Evolutionary conservation across 2,888 invertebrate species (phyloP), one percentile per base, ranked within the genome.

Genomic region (Gryllus longicercus): DNA sequence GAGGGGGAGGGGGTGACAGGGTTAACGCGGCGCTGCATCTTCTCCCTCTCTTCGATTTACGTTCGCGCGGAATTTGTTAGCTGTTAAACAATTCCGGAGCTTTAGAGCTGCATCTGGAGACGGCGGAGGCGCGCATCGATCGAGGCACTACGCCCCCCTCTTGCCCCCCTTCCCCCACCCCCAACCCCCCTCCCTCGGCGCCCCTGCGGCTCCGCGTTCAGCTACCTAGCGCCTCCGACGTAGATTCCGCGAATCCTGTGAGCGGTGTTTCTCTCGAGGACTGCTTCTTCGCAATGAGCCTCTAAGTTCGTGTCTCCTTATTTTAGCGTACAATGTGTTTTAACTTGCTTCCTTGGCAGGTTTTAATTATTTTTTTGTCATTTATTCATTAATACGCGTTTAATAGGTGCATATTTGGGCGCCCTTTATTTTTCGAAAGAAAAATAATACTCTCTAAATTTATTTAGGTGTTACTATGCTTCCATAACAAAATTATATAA

Each of bases 71-170:
- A 63, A 63, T 63, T 63, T 63, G 63, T 63, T 63, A 63, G 63
- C 63, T 63, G 63, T 63, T 63, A 63, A 63, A 63, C 63, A 63
- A 63, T 63, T 63, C 63, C 63, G 63, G 63, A 63, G 63, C 63
- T 63, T 63, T 63, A 63, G 63, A 63, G 63, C 63, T 63, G 63
- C 63, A 63, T 63, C 63, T 63, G 63, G 63, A 63, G n/a, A n/a
- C 63, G 63, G 63, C n/a, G 63, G 14, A 14, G 63, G 63, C 63
- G 16, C n/a, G 63, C 63, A 63, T 63, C 63, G 63, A 63, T 63
- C 63, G 63, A n/a, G 11, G 63, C 14, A 3, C 63, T 63, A n/a
- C n/a, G 16, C 63, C 16, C n/a, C 5, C n/a, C 63, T 38, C 63
- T n/a, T 63, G 5, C n/a, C 63, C 63, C 63, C 4, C 16, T 5